Base-by-base conservation (phyloP, 2,888 invertebrate species). In the Eupithecia inturbata region DNA sequence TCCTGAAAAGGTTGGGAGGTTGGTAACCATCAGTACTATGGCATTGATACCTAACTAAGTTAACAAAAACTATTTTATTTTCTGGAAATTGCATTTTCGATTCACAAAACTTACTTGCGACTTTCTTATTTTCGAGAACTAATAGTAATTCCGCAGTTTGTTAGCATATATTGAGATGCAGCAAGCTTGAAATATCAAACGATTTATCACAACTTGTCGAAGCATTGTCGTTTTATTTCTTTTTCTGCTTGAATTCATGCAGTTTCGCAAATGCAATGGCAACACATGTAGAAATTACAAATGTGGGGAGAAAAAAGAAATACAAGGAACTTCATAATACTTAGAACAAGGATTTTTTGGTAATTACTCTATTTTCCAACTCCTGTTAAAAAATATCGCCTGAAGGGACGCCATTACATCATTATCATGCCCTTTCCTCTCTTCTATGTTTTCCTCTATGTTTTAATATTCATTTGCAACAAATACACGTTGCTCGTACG, bases 141-240 rank as follows among this genome's bases (percentile, higher is more conserved):
- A 63, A n/a, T 74, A 68, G 84, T 85, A 82, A 3, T 39, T 41
- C 22, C 9, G 14, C 36, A 77, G 84, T 83, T 87, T 84, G 85
- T 88, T 87, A 88, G 81, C 83, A 78, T 81, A 84, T 80, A 84
- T 88, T 87, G 87, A 85, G 77, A 80, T 82, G 81, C 78, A 80
- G 82, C 72, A 77, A 82, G 82, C 83, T 80, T 85, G 82, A 84
- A 83, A 86, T 80, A 83, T 82, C 83, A 83, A 84, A 82, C 84
- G 81, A 79, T 83, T 81, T 79, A 78, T 82, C 77, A 81, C 82
- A 78, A 81, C 82, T 80, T 82, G 77, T 68, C 68, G 72, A 72
- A 70, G 73, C 71, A 72, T 73, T 78, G 78, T 75, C 77, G 72
- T 81, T 84, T 49, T 77, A 79, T 70, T 75, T 76, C 72, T 76